These are phyloP conservation scores for Gadus chalcogrammus DNA, from an alignment of 2,113 vertebrate genomes.

Conservation along the genomic window DNA sequence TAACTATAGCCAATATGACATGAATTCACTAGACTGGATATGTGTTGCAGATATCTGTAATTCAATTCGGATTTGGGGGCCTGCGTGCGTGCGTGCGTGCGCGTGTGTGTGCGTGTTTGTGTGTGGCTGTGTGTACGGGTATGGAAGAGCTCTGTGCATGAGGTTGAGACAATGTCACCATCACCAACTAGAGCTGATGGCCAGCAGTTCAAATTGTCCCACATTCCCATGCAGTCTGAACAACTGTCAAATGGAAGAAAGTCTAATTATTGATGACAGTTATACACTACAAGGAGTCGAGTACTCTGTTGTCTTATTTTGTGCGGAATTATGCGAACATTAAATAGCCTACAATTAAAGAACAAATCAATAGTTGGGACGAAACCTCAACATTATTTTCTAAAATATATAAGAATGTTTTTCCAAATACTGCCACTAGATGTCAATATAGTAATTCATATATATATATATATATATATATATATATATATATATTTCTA, in stretches of 20 bases:
- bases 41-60: too few relatives aligned
- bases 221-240: conserved; percentile 77
- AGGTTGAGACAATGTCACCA: conserved; percentile 76
- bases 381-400: background rate
- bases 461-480: background rate
- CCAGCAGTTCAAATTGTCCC: conserved; percentile 92
- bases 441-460: conserved; percentile 27
- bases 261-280: background rate
- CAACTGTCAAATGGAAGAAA: background rate
- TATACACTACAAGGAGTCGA: background rate
- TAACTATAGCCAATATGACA: too few relatives aligned
- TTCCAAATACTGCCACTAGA: conserved; percentile 26
- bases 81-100: too few relatives aligned
- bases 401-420: background rate
- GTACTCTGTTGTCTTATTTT: conserved; percentile 23
- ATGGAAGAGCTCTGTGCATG: conserved; percentile 78
- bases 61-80: too few relatives aligned
- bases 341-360: background rate
- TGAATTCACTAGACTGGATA: too few relatives aligned
- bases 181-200: conserved; percentile 73
- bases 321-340: too few relatives aligned
- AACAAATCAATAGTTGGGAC: background rate
- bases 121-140: too few relatives aligned
- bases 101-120: too few relatives aligned
- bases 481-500: too few relatives aligned